Evolutionary conservation across 2,797 vertebrate genomes (phyloP).

Genomic region (Ceryle rudis): DNA sequence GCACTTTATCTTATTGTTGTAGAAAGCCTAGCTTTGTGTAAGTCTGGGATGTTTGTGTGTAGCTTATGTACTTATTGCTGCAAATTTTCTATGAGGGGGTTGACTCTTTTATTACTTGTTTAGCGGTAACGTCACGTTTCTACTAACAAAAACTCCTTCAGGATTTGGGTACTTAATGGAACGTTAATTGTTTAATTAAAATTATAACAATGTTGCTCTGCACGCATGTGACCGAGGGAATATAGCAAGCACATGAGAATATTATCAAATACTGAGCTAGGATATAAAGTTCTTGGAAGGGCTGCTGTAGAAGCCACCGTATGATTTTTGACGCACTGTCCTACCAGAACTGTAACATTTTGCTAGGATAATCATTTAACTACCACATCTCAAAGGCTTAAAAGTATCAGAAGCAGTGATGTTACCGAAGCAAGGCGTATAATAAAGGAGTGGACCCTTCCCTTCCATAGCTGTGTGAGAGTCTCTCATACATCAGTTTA

Average conservation of each 20-base stretch:
- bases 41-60: slow-evolving; percentile 76
- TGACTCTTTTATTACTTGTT: slow-evolving; percentile 99
- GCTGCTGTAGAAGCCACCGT: slow-evolving; percentile 85
- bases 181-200: slow-evolving; percentile 82
- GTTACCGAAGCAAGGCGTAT: slow-evolving; percentile 99
- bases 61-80: slow-evolving; percentile 77
- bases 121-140: slow-evolving; percentile 99
- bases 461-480: slow-evolving; percentile 92
- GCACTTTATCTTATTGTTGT: slow-evolving; percentile 64
- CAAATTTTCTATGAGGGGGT: slow-evolving; percentile 88
- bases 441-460: slow-evolving; percentile 99
- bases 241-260: slow-evolving; percentile 83
- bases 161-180: slow-evolving; percentile 81
- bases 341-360: slow-evolving; percentile 87
- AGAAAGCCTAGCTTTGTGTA: slow-evolving; percentile 76
- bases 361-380: slow-evolving; percentile 86
- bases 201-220: slow-evolving; percentile 82
- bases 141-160: slow-evolving; percentile 88
- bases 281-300: slow-evolving; percentile 89
- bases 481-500: slow-evolving; percentile 97
- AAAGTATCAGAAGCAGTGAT: slow-evolving; percentile 95
- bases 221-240: slow-evolving; percentile 83
- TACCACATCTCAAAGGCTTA: slow-evolving; percentile 89
- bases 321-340: slow-evolving; percentile 84
- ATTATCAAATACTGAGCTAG: slow-evolving; percentile 81